Evolutionary conservation across 2,113 vertebrate species (phyloP).

Genomic region (Caretta caretta): DNA sequence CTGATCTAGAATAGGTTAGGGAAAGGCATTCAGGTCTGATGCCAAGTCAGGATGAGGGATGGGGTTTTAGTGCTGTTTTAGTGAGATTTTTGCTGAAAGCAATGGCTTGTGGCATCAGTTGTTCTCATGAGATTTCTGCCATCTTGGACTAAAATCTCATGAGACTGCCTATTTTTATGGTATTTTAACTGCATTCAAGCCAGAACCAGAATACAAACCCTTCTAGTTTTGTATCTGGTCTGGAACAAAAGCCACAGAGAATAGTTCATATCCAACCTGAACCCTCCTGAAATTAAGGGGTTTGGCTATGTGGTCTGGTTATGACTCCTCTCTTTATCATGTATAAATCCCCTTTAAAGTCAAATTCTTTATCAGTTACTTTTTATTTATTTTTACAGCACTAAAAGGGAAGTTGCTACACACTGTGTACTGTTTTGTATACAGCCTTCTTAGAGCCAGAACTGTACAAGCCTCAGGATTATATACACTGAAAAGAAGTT

Average conservation of each 20-base stretch:
- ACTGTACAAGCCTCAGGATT: background rate
- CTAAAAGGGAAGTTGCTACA: background rate
- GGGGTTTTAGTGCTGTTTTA: background rate
- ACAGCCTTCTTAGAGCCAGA: background rate
- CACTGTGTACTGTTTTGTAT: background rate
- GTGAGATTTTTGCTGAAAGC: background rate
- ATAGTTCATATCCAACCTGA: fast-evolving
- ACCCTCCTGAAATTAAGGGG: background rate
- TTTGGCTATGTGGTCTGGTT: background rate
- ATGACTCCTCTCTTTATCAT: background rate
- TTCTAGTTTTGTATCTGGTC: fast-evolving
- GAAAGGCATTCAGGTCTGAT: background rate
- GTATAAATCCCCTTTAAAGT: background rate
- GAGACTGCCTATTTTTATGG: fast-evolving
- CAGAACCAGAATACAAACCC: fast-evolving
- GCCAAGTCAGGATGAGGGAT: background rate
- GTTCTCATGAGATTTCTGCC: fast-evolving
- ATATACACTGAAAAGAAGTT: background rate
- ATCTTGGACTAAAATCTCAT: background rate
- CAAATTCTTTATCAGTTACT: background rate
- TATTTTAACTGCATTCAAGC: fast-evolving
- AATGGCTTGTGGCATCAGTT: background rate
- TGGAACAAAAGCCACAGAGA: fast-evolving
- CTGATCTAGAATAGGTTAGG: background rate
- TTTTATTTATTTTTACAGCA: background rate